A percentile compares a stretch with the other conserved stretches of the same genome.
Evolutionary conservation across 2,113 vertebrate species (phyloP).

Genomic region (Alectura lathami): DNA sequence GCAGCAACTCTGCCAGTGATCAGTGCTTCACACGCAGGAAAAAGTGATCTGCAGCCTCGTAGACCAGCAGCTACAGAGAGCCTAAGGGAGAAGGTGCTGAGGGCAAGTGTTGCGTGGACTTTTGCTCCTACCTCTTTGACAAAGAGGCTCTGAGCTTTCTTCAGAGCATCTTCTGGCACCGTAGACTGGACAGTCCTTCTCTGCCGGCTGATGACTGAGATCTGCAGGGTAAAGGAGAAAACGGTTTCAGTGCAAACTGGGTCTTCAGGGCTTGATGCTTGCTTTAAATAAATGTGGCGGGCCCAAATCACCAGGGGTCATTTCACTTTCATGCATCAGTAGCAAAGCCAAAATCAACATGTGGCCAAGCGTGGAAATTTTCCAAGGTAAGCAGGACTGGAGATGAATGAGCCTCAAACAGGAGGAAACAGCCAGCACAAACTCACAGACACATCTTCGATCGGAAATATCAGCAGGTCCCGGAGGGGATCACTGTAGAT

Average conservation of each 20-base stretch:
- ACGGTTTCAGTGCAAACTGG: not conserved
- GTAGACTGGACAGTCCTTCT: slow-evolving; percentile 87
- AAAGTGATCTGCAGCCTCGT: not conserved
- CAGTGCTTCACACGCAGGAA: not conserved
- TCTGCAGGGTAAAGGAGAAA: slow-evolving; percentile 71
- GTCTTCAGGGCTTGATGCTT: not conserved
- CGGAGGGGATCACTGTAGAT: slow-evolving; percentile 96
- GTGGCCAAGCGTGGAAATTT: not conserved
- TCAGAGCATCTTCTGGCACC: slow-evolving; percentile 91
- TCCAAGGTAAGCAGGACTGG: not conserved
- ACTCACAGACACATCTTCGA: slow-evolving; percentile 95
- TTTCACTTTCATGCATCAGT: not conserved
- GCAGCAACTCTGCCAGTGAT: accelerated
- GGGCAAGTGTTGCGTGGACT: not conserved
- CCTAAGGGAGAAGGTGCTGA: not conserved
- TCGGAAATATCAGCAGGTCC: slow-evolving; percentile 94
- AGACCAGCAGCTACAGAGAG: not conserved
- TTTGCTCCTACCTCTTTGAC: slow-evolving; percentile 88
- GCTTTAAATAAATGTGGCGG: not conserved
- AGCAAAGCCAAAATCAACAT: not conserved
- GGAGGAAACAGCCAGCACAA: not conserved
- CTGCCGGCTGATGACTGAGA: slow-evolving; percentile 85
- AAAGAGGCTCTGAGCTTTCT: slow-evolving; percentile 90
- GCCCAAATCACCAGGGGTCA: not conserved
- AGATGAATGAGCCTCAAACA: not conserved